These are phyloP conservation scores for Salvator merianae DNA, from an alignment of 2,113 vertebrate genomes.

Conservation along the genomic window DNA sequence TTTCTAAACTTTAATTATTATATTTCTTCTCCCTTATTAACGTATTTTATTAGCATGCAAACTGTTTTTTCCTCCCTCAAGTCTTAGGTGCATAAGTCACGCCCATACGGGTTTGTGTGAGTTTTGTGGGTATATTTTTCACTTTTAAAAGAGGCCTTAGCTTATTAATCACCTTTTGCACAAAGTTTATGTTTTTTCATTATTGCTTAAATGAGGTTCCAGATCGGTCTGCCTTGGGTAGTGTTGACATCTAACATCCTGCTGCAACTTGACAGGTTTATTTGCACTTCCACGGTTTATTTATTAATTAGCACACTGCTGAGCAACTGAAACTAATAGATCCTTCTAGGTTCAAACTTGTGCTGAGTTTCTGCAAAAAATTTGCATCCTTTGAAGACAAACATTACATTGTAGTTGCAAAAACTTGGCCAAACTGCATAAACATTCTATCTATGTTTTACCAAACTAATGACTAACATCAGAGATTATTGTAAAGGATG, in stretches of 20 bases:
- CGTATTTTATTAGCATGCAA: neutral
- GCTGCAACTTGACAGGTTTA: neutral
- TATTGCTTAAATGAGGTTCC: neutral
- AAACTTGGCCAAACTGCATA: neutral
- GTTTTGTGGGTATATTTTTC: neutral
- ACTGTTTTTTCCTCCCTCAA: neutral
- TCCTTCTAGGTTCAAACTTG: neutral
- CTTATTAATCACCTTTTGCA: slow-evolving; percentile 21
- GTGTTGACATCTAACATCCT: slow-evolving; percentile 19
- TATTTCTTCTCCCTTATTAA: neutral
- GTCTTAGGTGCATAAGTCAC: neutral
- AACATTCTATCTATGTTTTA: slow-evolving; percentile 2
- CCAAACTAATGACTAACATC: slow-evolving; percentile 1
- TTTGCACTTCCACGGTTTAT: slow-evolving; percentile 30
- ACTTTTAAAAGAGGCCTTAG: neutral
- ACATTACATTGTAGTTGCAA: slow-evolving; percentile 4
- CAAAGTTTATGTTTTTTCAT: neutral
- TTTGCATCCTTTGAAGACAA: neutral
- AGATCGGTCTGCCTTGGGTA: slow-evolving; percentile 9
- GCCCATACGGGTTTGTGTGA: neutral
- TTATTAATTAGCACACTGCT: neutral
- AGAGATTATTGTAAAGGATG: neutral
- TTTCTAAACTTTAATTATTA: neutral
- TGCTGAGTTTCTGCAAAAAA: neutral
- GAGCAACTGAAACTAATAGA: neutral